These are phyloP conservation scores for Eudyptes chrysolophus DNA, from an alignment of 2,113 vertebrate species.

Conservation along the genomic window DNA sequence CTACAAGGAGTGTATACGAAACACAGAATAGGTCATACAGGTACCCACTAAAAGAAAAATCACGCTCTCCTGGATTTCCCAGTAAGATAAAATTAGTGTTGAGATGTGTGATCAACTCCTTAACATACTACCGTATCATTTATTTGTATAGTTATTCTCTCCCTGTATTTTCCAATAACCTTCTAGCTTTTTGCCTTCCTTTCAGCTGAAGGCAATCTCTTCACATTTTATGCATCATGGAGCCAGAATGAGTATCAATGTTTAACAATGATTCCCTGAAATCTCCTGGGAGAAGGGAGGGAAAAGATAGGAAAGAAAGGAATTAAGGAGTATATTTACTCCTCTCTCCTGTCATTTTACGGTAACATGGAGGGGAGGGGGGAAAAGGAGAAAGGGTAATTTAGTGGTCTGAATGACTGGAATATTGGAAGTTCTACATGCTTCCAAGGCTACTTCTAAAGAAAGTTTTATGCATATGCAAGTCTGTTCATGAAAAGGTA, in stretches of 20 bases:
- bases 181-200: neutral
- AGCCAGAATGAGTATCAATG: neutral
- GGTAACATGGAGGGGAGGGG: neutral
- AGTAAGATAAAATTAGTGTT: neutral
- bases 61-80: neutral
- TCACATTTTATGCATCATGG: neutral
- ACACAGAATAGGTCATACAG: neutral
- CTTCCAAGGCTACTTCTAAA: constrained; percentile 18
- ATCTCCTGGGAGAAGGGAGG: neutral
- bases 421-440: neutral
- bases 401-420: neutral
- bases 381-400: neutral
- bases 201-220: neutral
- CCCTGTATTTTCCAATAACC: neutral
- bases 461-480: constrained; percentile 30
- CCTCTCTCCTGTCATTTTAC: neutral
- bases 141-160: neutral
- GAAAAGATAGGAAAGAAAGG: neutral
- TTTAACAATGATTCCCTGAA: neutral
- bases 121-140: accelerated
- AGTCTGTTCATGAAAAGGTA: constrained; percentile 45
- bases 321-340: neutral
- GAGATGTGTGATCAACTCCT: neutral
- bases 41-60: neutral
- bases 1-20: neutral